Evolutionary conservation across 2,888 invertebrate genomes (phyloP).

Genomic region (Chalcosyrphus nemorum): DNA sequence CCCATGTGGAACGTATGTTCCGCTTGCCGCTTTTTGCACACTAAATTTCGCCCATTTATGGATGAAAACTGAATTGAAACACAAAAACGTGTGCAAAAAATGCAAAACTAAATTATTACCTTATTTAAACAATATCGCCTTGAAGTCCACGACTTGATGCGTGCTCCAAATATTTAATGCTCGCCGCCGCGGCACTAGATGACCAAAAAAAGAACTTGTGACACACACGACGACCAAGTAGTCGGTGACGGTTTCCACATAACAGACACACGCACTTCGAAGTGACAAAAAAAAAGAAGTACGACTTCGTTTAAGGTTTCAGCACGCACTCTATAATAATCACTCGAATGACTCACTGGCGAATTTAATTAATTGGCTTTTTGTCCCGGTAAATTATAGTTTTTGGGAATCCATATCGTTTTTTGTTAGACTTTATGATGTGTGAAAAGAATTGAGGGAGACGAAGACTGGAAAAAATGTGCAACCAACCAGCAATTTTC

Average conservation of each 20-base stretch:
- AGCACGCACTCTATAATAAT: slow-evolving; percentile 16
- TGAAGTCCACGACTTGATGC: neutral
- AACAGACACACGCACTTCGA: slow-evolving; percentile 52
- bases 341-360: slow-evolving; percentile 8
- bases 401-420: slow-evolving; percentile 5
- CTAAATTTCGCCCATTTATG: slow-evolving; percentile 23
- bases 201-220: slow-evolving; percentile 45
- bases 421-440: neutral
- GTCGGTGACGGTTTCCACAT: too few species aligned
- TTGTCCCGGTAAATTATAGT: neutral
- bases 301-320: slow-evolving; percentile 1
- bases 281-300: neutral
- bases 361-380: slow-evolving; percentile 13
- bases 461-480: slow-evolving; percentile 15
- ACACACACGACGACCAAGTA: slow-evolving; percentile 32
- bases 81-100: neutral
- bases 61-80: neutral
- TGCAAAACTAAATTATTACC: slow-evolving; percentile 29
- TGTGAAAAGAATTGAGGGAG: neutral
- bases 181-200: slow-evolving; percentile 9
- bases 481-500: slow-evolving; percentile 31
- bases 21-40: slow-evolving; percentile 67
- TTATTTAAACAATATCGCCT: neutral
- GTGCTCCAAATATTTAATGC: slow-evolving; percentile 16
- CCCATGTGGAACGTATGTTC: slow-evolving; percentile 60